Evolutionary conservation across 2,888 invertebrate species (phyloP), one percentile per base, ranked within the genome.

Genomic region (Panopea generosa): DNA sequence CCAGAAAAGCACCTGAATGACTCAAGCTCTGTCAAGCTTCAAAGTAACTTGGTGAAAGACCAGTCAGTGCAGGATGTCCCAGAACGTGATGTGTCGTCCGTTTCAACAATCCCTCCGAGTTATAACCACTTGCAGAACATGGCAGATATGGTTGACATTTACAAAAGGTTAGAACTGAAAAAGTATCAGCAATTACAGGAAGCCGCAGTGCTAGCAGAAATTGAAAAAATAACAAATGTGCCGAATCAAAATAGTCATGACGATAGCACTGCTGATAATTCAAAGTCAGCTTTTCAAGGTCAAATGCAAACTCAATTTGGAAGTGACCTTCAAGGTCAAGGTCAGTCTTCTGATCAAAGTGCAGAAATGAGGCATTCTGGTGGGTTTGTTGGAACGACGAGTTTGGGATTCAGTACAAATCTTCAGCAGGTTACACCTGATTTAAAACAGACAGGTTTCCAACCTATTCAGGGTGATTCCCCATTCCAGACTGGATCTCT

Each of bases 1-100:
- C 88, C 90, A 22, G 88, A 89, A 18, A 84, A 84, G 57, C 67
- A 82, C 38, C 7, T 72, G 4, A 71, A 71, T 52, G 78, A 84
- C 9, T 27, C 47, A 7, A 68, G 65, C 43, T 66, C 55, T 18
- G n/a, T 69, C 47, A 68, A 73, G 56, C 79, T 72, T 60, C 76
- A 69, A 45, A 43, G 18, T 40, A 53, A 61, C 55, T 26, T 56
- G 16, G 6, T 18, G 3, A 6, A 6, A 9, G 72, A 73, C 40
- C 60, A 60, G 26, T 27, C 50, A 7, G 47, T 57, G 6, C 82
- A 78, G 52, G 79, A 83, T 40, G 59, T 85, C n/a, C 85, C 85
- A 24, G 85, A 83, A 53, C 68, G 83, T 29, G 85, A 85, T 33
- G 66, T 79, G 16, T 78, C 80, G 0, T 40, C 70, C 2, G 70